phyloP scores from a whole-genome alignment of 2,797 vertebrate genomes.

The Silurus lanzhouensis region DNA sequence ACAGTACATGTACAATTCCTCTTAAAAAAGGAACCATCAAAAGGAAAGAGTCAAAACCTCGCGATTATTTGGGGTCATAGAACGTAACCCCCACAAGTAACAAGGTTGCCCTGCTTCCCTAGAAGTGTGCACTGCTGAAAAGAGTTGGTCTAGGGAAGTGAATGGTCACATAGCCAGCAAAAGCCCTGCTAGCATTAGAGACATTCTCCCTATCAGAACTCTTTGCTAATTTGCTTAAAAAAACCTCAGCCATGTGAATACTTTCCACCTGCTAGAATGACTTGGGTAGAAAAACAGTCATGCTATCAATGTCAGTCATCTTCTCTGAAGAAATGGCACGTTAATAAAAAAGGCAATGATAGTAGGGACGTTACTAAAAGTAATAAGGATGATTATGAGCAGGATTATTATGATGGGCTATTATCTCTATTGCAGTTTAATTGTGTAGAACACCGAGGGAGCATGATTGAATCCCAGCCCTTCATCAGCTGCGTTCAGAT shows the following conservation, averaged over 20 bases:
- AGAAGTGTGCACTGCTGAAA: neutral
- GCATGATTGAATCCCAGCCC: constrained; percentile 81
- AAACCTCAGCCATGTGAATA: neutral
- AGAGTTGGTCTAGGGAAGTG: constrained; percentile 1
- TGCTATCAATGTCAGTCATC: constrained; percentile 63
- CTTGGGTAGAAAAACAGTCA: constrained; percentile 7
- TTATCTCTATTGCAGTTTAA: constrained; percentile 84
- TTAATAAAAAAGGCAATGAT: constrained; percentile 75
- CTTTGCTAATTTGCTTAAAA: too few relatives aligned
- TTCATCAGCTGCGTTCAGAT: constrained; percentile 80
- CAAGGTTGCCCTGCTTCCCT: neutral
- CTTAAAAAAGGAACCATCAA: too few relatives aligned
- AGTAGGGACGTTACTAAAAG: constrained; percentile 78
- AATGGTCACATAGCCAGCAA: neutral
- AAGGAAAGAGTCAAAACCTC: too few relatives aligned
- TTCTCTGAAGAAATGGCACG: constrained; percentile 69
- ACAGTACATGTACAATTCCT: too few relatives aligned
- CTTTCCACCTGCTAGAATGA: constrained; percentile 1
- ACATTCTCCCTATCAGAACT: neutral
- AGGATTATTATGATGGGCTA: constrained; percentile 80
- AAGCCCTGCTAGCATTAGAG: neutral
- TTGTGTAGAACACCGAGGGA: constrained; percentile 81
- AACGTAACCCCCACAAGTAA: too few relatives aligned
- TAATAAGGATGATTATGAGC: constrained; percentile 81
- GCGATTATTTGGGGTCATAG: too few relatives aligned